A percentile compares a stretch with the other conserved stretches of the same genome.
phyloP scores from a whole-genome alignment of 2,888 invertebrate genomes.

The Aspidiotus rigidus region DNA sequence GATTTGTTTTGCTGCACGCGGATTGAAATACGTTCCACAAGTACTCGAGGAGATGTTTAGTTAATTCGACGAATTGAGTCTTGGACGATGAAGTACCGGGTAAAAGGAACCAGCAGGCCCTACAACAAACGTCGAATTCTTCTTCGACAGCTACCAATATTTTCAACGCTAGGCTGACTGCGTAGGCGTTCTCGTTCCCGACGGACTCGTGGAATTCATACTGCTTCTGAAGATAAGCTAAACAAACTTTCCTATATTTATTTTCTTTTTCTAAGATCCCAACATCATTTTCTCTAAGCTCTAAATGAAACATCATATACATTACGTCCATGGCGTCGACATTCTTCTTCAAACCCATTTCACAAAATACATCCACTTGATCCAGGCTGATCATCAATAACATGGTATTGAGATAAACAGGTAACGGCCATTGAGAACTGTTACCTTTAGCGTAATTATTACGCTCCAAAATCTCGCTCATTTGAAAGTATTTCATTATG shows the following conservation, averaged over 20 bases:
- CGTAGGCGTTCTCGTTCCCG: slow-evolving; percentile 23
- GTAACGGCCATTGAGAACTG: slow-evolving; percentile 39
- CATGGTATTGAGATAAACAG: slow-evolving; percentile 40
- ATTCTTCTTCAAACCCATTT: slow-evolving; percentile 38
- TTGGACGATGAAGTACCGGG: background rate
- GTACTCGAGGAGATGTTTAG: slow-evolving; percentile 5
- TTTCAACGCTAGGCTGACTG: slow-evolving; percentile 33
- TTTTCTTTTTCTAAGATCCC: slow-evolving; percentile 26
- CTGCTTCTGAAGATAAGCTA: slow-evolving; percentile 32
- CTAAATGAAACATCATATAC: slow-evolving; percentile 24
- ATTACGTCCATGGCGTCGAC: slow-evolving; percentile 31
- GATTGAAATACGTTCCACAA: slow-evolving; percentile 17
- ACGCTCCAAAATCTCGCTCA: slow-evolving; percentile 39
- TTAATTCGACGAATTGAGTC: slow-evolving; percentile 15
- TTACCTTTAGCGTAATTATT: slow-evolving; percentile 33
- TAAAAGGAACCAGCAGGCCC: slow-evolving; percentile 20
- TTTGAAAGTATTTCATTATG: slow-evolving; percentile 40
- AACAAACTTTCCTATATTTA: slow-evolving; percentile 36
- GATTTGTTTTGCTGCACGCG: background rate
- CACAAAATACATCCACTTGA: slow-evolving; percentile 39
- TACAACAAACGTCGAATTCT: slow-evolving; percentile 18
- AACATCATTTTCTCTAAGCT: slow-evolving; percentile 3
- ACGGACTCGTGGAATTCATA: slow-evolving; percentile 12
- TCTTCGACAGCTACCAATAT: slow-evolving; percentile 19
- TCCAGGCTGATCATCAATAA: slow-evolving; percentile 40